Evolutionary conservation across 2,113 vertebrate genomes (phyloP).

Genomic region (Aspiorhynchus laticeps): DNA sequence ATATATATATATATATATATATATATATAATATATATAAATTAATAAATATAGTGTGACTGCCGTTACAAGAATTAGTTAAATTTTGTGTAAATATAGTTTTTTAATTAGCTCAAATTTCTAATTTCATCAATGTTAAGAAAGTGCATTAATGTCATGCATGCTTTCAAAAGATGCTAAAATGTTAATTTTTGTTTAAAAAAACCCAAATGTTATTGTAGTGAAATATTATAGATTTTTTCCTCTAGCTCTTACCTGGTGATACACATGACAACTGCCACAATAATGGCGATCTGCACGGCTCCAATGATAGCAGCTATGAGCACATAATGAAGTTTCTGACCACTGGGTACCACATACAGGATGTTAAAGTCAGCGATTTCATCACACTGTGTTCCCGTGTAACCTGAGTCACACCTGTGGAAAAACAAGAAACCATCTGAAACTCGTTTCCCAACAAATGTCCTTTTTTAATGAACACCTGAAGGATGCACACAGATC

Average conservation of each 20-base stretch:
- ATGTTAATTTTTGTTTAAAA: background rate
- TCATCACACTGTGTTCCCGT: conserved; percentile 95
- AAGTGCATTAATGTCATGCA: background rate
- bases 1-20: too few species aligned
- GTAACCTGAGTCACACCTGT: conserved; percentile 94
- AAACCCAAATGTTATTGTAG: background rate
- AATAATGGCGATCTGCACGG: conserved; percentile 96
- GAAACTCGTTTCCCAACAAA: background rate
- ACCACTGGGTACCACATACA: conserved; percentile 97
- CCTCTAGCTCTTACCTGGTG: conserved; percentile 84
- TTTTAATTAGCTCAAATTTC: background rate
- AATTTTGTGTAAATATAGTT: background rate
- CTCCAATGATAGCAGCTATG: conserved; percentile 97
- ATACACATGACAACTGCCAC: conserved; percentile 99
- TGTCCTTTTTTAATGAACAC: background rate
- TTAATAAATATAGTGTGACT: too few species aligned
- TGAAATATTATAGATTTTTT: background rate
- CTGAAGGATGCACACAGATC: background rate
- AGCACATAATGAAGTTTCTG: conserved; percentile 98
- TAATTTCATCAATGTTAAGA: too few species aligned
- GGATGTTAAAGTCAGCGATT: conserved; percentile 93
- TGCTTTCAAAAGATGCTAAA: background rate
- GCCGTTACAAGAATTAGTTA: too few species aligned
- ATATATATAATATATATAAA: too few species aligned
- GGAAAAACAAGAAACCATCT: conserved; percentile 44